Evolutionary conservation across 1,140 invertebrate genomes (phyloP).

Genomic region (Heliconius congener): DNA sequence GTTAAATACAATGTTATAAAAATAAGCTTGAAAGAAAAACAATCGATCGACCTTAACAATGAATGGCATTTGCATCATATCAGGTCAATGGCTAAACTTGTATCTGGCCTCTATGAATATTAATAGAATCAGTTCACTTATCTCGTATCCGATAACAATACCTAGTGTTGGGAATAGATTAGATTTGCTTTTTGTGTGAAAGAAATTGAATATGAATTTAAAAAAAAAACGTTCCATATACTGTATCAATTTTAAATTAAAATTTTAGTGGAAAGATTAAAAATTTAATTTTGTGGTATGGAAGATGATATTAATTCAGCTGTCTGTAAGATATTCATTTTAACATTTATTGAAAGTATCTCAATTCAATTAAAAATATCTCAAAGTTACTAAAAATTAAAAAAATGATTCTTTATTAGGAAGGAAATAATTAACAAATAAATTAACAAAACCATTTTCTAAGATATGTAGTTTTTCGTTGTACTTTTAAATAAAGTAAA

Average conservation of each 20-base stretch:
- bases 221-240: neutral
- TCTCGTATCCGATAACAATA: slow-evolving; percentile 29
- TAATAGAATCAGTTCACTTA: slow-evolving; percentile 27
- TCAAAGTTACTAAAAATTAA: no score
- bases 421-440: no score
- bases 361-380: no score
- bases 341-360: no score
- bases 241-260: neutral
- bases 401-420: no score
- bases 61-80: slow-evolving; percentile 54
- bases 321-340: no score
- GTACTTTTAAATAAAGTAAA: no score
- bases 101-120: slow-evolving; percentile 36
- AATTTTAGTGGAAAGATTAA: neutral
- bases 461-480: no score
- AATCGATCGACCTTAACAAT: slow-evolving; percentile 56
- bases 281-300: neutral
- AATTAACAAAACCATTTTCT: no score
- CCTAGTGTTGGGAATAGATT: slow-evolving; percentile 8
- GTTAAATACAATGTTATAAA: neutral
- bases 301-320: neutral
- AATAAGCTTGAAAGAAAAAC: neutral
- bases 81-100: slow-evolving; percentile 46
- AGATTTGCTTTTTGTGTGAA: slow-evolving; percentile 1
- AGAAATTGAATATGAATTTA: neutral